Base-by-base conservation (phyloP, 2,797 vertebrate species). In the Protosalanx chinensis region DNA sequence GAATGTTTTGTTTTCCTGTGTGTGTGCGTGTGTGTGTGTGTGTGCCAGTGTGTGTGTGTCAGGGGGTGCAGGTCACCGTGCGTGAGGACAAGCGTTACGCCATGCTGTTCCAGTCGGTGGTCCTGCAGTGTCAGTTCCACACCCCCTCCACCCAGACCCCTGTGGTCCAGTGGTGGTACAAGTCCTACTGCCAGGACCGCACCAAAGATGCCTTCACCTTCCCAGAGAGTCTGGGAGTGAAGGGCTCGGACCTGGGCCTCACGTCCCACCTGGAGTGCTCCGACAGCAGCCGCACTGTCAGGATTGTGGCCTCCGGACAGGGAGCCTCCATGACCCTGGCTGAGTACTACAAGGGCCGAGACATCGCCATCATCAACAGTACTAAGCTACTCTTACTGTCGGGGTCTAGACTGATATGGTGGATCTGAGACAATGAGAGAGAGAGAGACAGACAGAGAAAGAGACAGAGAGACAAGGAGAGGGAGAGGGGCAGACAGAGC, bases 131-230 rank as follows among this genome's bases (percentile, higher is more conserved):
- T 81, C 94, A 94, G 76, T 99, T 95, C 89, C 94, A 94, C 58
- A 98, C 96, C 0, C 90, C 93, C 67, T 99, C 97, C 74, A 92
- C 75, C 8, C 94, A 97, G 73, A 85, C 90, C 0, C 94, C 95
- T 0, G 95, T 98, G 76, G 94, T 99, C 63, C 97, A 98, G 81
- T 99, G 97, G 97, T 95, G 94, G 89, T 99, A 97, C 91, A 98
- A 98, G 85, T 99, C 97, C 68, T 98, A 96, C 87, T 99, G 97
- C 82, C 94, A 93, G 69, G 97, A 99, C 79, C 94, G 93, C 68
- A 94, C 95, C 2, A 91, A 87, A 16, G 96, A 98, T 41, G 94
- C 97, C 77, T 88, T 99, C 91, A 94, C 88, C 65, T 68, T 90
- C 64, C 64, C 79, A 0, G 83, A 91, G 73, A 84, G 32, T 2